A percentile compares a stretch with the other conserved stretches of the same genome.
These are phyloP conservation scores for Pygocentrus nattereri DNA, from an alignment of 2,797 vertebrate species.

Conservation along the genomic window DNA sequence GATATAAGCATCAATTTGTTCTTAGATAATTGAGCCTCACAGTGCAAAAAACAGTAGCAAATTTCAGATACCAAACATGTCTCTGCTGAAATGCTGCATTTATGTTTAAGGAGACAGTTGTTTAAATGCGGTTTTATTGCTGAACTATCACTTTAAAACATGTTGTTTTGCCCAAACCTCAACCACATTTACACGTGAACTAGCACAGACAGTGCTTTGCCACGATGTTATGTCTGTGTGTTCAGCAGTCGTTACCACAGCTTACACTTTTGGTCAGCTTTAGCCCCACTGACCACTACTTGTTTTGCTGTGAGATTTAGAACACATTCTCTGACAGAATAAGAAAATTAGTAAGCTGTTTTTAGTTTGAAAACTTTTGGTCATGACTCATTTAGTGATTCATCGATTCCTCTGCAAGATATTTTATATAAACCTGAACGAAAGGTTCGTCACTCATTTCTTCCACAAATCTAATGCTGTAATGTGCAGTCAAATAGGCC, in stretches of 20 bases:
- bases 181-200: not conserved
- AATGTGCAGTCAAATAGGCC: constrained; percentile 21
- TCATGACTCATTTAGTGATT: constrained; percentile 27
- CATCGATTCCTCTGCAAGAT: constrained; percentile 22
- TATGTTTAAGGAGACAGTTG: not conserved
- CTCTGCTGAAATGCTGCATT: not conserved
- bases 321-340: constrained; percentile 27
- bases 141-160: not conserved
- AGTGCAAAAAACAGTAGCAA: not conserved
- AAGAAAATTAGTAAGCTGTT: constrained; percentile 16
- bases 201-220: not conserved
- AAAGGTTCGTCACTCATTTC: constrained; percentile 5
- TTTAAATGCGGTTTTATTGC: no score
- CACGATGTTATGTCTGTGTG: constrained; percentile 19
- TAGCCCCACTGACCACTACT: constrained; percentile 13
- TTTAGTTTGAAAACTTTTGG: constrained; percentile 12
- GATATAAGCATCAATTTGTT: no score
- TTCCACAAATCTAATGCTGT: constrained; percentile 31
- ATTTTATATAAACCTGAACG: constrained; percentile 23
- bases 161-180: not conserved
- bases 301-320: constrained; percentile 29
- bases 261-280: constrained; percentile 19
- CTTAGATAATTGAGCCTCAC: not conserved
- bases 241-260: constrained; percentile 13
- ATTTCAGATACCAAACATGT: not conserved